Evolutionary conservation across 2,113 vertebrate genomes (phyloP).

Genomic region (Mandrillus leucophaeus): DNA sequence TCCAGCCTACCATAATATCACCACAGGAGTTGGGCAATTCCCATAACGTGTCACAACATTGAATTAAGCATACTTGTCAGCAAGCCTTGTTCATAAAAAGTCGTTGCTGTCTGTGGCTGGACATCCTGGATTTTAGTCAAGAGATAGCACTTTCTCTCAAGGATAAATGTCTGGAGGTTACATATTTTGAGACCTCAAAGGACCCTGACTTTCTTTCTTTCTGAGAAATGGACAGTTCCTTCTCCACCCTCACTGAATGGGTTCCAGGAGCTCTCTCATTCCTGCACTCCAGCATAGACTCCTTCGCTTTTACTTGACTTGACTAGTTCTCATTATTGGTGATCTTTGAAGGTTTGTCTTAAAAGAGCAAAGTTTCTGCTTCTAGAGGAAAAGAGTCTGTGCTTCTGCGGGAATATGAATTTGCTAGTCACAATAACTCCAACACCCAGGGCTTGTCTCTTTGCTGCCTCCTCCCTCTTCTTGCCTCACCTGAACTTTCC

Average conservation of each 20-base stretch:
- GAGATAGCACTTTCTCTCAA: neutral
- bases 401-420: neutral
- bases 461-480: fast-evolving
- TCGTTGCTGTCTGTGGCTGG: neutral
- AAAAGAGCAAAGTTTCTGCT: neutral
- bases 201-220: neutral
- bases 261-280: neutral
- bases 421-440: neutral
- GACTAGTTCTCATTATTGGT: neutral
- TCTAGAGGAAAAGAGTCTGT: neutral
- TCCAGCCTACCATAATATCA: neutral
- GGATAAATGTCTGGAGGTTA: neutral
- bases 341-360: neutral
- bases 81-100: neutral
- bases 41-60: neutral
- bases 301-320: neutral
- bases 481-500: neutral
- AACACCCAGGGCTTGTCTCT: neutral
- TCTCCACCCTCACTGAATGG: neutral
- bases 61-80: neutral
- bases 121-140: neutral
- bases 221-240: neutral
- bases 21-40: neutral
- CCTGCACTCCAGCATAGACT: fast-evolving
- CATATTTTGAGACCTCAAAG: neutral